Percentiles rank a stretch among this genome's conserved stretches.
Conservation (phyloP, 1,140 invertebrate genomes). For the Anthonomus grandis region DNA sequence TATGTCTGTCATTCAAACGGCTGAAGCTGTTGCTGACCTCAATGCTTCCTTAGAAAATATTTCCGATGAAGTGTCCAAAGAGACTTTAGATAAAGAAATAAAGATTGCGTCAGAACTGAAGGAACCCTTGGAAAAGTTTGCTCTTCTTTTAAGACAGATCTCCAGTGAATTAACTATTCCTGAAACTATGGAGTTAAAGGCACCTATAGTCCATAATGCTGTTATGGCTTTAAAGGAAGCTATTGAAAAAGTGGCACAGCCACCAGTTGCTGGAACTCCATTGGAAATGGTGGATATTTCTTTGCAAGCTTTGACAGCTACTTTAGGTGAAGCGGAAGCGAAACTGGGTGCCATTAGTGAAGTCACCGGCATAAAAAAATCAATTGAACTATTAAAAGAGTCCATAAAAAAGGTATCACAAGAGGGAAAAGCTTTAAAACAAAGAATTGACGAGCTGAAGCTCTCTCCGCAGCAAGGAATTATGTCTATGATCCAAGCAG, state of each 20-base stretch:
- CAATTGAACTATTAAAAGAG: not conserved
- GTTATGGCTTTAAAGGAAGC: conserved; percentile 19
- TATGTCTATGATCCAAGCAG: not conserved
- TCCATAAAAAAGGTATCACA: not conserved
- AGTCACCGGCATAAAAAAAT: not conserved
- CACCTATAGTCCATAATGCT: conserved; percentile 12
- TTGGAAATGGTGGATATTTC: conserved; percentile 16
- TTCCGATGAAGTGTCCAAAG: not conserved
- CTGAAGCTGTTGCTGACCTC: conserved; percentile 5
- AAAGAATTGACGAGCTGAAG: not conserved
- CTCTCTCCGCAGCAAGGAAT: conserved; percentile 1
- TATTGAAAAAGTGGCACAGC: conserved; percentile 14
- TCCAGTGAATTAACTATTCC: conserved; percentile 7
- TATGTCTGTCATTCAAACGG: conserved; percentile 19
- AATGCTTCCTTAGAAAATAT: not conserved
- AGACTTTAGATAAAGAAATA: not conserved
- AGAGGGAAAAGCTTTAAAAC: not conserved
- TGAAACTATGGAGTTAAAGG: conserved; percentile 7
- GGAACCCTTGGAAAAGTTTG: conserved; percentile 19
- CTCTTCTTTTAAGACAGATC: conserved; percentile 10
- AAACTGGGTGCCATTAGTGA: not conserved
- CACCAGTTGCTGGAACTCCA: not conserved
- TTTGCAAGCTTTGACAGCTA: conserved; percentile 18
- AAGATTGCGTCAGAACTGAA: conserved; percentile 15
- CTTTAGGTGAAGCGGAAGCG: conserved; percentile 1